phyloP scores from a whole-genome alignment of 2,113 vertebrate genomes.

The Sardina pilchardus region DNA sequence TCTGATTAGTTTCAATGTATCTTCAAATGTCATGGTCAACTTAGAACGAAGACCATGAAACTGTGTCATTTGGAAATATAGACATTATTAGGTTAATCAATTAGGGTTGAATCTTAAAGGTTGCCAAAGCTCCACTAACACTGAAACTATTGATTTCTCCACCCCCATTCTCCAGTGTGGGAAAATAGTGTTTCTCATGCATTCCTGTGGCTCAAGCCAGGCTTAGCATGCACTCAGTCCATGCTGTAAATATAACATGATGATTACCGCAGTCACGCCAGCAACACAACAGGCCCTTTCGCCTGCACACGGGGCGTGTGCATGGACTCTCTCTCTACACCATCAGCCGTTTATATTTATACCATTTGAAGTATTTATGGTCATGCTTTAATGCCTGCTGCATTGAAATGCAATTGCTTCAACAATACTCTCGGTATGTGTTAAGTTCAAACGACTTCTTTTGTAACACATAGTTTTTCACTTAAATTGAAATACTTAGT shows the following conservation, averaged over 20 bases:
- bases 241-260: conserved; percentile 25
- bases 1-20: conserved; percentile 37
- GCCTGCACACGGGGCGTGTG: neutral
- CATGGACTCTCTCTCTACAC: no score
- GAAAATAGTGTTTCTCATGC: conserved; percentile 66
- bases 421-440: neutral
- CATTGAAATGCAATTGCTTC: neutral
- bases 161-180: conserved; percentile 60
- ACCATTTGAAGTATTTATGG: neutral
- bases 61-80: conserved; percentile 62
- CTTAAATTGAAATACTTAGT: neutral
- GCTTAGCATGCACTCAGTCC: conserved; percentile 59
- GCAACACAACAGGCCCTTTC: neutral
- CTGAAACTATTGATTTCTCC: conserved; percentile 71
- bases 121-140: conserved; percentile 73
- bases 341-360: neutral
- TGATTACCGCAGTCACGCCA: conserved; percentile 32
- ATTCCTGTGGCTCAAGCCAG: conserved; percentile 63
- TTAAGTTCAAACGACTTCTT: neutral
- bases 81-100: conserved; percentile 71
- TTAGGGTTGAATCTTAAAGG: conserved; percentile 71
- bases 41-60: conserved; percentile 34
- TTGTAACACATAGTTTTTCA: neutral
- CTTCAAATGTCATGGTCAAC: conserved; percentile 65
- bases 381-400: neutral